Conservation (phyloP, 2,888 invertebrate species). For the Podabrus alpinus region DNA sequence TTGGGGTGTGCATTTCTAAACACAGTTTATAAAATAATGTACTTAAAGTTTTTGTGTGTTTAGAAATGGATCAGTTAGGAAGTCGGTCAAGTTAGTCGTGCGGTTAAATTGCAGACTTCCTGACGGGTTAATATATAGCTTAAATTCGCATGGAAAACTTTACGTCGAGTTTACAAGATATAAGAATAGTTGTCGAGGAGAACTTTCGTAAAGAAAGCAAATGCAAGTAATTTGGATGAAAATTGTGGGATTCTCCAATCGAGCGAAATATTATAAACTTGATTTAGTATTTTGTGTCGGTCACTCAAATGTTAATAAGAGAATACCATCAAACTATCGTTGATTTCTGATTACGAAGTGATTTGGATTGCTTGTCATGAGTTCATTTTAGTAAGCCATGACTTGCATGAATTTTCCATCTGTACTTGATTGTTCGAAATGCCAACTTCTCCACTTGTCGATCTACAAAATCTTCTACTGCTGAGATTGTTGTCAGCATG, state of each 20-base stretch:
- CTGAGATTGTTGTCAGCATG: constrained; percentile 12
- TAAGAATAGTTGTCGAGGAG: neutral
- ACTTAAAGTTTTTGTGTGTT: too few relatives aligned
- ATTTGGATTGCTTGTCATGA: constrained; percentile 43
- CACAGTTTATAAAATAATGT: too few relatives aligned
- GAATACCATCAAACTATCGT: constrained; percentile 29
- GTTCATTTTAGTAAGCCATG: constrained; percentile 41
- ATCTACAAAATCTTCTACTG: constrained; percentile 27
- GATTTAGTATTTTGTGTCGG: constrained; percentile 24
- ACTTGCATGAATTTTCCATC: constrained; percentile 40
- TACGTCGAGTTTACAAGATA: neutral
- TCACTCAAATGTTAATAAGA: constrained; percentile 35
- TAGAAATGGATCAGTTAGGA: too few relatives aligned
- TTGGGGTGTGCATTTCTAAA: too few relatives aligned
- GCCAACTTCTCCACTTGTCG: constrained; percentile 36
- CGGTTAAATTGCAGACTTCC: neutral
- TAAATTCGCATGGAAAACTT: neutral
- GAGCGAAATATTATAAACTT: neutral
- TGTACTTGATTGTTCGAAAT: constrained; percentile 40
- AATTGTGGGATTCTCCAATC: neutral
- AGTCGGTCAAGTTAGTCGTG: neutral
- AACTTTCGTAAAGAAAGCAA: neutral
- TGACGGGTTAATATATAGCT: neutral
- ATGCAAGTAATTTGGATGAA: neutral
- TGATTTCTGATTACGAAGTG: constrained; percentile 41